phyloP scores from a whole-genome alignment of 92 coral and sea anemone species.

The Siderastrea siderea region DNA sequence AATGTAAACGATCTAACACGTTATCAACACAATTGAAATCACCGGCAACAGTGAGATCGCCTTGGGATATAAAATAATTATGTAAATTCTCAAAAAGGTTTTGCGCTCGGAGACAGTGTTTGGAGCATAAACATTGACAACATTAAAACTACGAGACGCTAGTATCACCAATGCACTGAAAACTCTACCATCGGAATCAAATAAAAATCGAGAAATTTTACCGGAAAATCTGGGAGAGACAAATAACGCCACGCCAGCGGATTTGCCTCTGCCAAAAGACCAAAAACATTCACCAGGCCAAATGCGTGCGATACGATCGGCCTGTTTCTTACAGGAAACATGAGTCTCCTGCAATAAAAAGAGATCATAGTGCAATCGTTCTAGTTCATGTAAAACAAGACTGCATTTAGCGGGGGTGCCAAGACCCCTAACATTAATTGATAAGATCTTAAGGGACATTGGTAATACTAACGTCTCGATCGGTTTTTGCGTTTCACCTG shows the following conservation, averaged over 20 bases:
- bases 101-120: background rate
- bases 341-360: slow-evolving; percentile 12
- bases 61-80: background rate
- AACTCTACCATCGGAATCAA: slow-evolving; percentile 12
- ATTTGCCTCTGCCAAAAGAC: slow-evolving; percentile 13
- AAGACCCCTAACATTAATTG: background rate
- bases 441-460: too few relatives aligned
- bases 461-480: too few relatives aligned
- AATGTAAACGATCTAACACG: background rate
- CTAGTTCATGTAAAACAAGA: background rate
- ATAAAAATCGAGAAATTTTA: background rate
- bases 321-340: background rate
- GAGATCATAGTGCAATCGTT: background rate
- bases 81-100: background rate
- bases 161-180: background rate
- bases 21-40: slow-evolving; percentile 32
- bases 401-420: background rate
- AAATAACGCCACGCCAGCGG: background rate
- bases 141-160: background rate
- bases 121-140: slow-evolving; percentile 17
- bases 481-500: background rate
- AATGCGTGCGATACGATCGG: background rate
- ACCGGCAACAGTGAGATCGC: background rate
- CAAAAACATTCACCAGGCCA: slow-evolving; percentile 20
- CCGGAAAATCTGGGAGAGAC: background rate